phyloP scores from a whole-genome alignment of 2,113 vertebrate genomes.

The Neolamprologus longior region DNA sequence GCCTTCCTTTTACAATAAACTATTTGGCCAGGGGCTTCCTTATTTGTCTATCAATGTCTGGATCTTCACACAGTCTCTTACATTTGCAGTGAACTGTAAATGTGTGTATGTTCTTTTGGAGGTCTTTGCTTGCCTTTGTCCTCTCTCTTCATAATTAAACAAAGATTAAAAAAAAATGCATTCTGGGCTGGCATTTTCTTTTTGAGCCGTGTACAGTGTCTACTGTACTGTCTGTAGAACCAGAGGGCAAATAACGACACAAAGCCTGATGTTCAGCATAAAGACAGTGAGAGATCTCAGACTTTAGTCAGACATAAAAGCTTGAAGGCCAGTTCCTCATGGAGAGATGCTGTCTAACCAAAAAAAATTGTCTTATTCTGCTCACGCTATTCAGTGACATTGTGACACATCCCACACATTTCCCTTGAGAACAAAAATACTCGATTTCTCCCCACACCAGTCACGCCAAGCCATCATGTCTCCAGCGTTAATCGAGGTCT shows the following conservation, averaged over 20 bases:
- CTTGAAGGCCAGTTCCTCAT: neutral
- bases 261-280: neutral
- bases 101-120: neutral
- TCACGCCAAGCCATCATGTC: neutral
- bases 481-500: neutral
- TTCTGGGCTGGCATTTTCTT: neutral
- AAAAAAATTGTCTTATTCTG: neutral
- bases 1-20: neutral
- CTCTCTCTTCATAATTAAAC: neutral
- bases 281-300: neutral
- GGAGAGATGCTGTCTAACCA: neutral
- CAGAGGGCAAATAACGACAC: neutral
- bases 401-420: neutral
- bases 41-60: neutral
- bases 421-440: neutral
- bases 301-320: neutral
- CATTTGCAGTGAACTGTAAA: neutral
- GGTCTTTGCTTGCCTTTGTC: neutral
- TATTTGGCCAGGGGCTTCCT: neutral
- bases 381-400: neutral
- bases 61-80: neutral
- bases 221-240: slow-evolving; percentile 36
- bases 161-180: neutral
- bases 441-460: neutral
- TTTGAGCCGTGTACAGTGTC: neutral